Evolutionary conservation across 2,113 vertebrate genomes (phyloP).

Genomic region (Hemicordylus capensis): DNA sequence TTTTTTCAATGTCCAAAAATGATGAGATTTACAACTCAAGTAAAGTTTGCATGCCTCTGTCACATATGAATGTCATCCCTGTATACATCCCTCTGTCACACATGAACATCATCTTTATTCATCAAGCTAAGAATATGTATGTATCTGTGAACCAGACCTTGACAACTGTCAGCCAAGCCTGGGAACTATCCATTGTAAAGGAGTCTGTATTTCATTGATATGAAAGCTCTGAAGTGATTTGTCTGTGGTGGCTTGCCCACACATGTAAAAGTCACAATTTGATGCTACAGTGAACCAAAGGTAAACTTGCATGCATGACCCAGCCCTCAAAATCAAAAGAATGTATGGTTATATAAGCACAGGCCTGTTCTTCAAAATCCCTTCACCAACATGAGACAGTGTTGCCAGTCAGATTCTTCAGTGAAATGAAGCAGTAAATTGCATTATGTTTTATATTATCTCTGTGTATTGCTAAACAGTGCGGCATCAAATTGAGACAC

Average conservation of each 20-base stretch:
- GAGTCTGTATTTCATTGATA: neutral
- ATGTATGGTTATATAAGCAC: conserved; percentile 15
- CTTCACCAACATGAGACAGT: conserved; percentile 30
- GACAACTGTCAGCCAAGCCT: no score
- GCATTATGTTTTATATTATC: conserved; percentile 71
- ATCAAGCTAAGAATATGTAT: no score
- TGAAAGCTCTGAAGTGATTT: neutral
- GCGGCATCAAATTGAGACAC: conserved; percentile 55
- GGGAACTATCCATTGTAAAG: neutral
- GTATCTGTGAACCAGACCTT: no score
- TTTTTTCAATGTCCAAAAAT: no score
- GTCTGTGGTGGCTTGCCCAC: neutral
- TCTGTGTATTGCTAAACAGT: conserved; percentile 58
- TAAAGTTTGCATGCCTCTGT: no score
- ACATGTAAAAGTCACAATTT: neutral
- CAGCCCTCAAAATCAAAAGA: neutral
- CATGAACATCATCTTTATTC: neutral
- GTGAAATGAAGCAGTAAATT: conserved; percentile 63
- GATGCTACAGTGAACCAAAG: neutral
- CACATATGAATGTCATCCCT: neutral
- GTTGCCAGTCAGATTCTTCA: conserved; percentile 62
- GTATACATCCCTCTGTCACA: no score
- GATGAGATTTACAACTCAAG: neutral
- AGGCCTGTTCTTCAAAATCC: conserved; percentile 41
- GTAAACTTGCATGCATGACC: neutral